phyloP scores from a whole-genome alignment of 2,888 invertebrate species.

The Spilarctia lutea region DNA sequence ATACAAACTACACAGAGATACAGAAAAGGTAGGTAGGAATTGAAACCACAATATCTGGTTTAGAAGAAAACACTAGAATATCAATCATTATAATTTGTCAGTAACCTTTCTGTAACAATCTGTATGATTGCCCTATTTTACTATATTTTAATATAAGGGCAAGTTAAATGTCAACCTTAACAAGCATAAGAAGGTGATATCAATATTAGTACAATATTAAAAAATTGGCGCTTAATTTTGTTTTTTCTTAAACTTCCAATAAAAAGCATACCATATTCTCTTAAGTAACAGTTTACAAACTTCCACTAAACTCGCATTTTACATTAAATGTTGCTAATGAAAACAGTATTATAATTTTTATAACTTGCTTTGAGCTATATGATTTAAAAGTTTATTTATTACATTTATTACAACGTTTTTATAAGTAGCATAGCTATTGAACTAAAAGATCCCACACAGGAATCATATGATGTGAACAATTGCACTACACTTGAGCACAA shows the following conservation, averaged over 20 bases:
- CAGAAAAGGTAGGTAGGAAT: not conserved
- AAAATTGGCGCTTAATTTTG: slow-evolving; percentile 6
- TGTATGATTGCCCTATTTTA: slow-evolving; percentile 14
- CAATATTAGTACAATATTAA: slow-evolving; percentile 21
- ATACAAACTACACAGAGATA: too few relatives aligned
- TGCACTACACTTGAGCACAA: slow-evolving; percentile 58
- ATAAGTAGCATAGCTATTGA: slow-evolving; percentile 35
- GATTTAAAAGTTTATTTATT: slow-evolving; percentile 31
- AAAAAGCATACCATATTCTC: slow-evolving; percentile 39
- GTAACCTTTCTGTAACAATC: not conserved
- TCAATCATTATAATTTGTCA: not conserved
- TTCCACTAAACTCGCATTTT: slow-evolving; percentile 23
- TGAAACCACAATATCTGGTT: not conserved
- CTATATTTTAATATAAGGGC: slow-evolving; percentile 27
- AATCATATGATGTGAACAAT: slow-evolving; percentile 43
- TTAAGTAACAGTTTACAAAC: slow-evolving; percentile 3
- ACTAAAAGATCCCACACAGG: slow-evolving; percentile 50
- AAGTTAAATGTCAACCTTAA: slow-evolving; percentile 35
- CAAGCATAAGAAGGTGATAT: slow-evolving; percentile 37
- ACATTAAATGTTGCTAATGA: slow-evolving; percentile 35
- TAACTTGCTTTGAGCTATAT: slow-evolving; percentile 49
- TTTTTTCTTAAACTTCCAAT: slow-evolving; percentile 17
- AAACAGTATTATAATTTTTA: slow-evolving; percentile 36
- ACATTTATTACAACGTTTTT: slow-evolving; percentile 30
- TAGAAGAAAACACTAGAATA: not conserved